Conservation (phyloP, 2,888 invertebrate genomes). For the Girardia tigrina region DNA sequence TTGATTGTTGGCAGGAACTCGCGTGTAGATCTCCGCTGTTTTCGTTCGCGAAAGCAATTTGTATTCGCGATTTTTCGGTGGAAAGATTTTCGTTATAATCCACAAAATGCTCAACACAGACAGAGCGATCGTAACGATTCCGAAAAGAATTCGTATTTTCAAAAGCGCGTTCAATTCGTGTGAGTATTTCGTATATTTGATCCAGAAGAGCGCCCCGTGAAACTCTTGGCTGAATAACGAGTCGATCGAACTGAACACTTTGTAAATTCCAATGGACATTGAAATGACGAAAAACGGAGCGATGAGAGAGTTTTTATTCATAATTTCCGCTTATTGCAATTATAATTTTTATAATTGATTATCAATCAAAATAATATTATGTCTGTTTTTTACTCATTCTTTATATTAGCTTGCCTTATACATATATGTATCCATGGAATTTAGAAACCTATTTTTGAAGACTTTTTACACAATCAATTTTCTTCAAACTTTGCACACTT, state of each 20-base stretch:
- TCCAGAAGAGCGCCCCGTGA: not conserved
- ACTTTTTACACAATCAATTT: no score
- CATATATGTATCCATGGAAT: no score
- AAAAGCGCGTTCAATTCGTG: not conserved
- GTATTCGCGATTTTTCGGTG: not conserved
- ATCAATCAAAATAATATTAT: no score
- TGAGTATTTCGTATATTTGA: not conserved
- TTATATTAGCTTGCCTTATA: no score
- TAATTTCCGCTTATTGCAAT: no score
- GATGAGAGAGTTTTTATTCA: not conserved
- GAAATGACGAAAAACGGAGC: slow-evolving; percentile 9
- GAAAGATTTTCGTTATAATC: not conserved
- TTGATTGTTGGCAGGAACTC: not conserved
- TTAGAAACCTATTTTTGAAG: no score
- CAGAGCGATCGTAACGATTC: not conserved
- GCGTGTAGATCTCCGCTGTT: not conserved
- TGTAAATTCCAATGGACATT: slow-evolving; percentile 9
- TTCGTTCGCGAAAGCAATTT: not conserved
- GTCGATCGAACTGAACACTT: not conserved
- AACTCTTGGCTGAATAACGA: not conserved
- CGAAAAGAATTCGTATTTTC: not conserved
- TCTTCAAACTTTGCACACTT: no score
- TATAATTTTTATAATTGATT: no score
- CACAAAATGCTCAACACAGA: not conserved
- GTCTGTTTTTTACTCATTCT: no score